Percentiles rank a stretch among this genome's conserved stretches.
Evolutionary conservation across 1,140 invertebrate genomes (phyloP).

Genomic region (Drosophila sucinea): DNA sequence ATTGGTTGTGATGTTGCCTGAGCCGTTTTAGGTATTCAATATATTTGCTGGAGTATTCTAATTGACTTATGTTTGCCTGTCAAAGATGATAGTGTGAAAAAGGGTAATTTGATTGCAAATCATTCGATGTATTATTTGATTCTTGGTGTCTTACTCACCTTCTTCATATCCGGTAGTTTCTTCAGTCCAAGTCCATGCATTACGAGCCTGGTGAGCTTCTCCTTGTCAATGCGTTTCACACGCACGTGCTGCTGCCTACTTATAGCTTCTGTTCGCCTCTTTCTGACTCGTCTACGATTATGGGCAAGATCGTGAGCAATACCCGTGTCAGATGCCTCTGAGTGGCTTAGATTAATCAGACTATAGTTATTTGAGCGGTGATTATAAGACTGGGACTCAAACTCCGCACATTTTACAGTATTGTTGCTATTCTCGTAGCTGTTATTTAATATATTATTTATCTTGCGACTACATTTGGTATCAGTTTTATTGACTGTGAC

Average conservation of each 20-base stretch:
- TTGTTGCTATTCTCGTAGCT: background rate
- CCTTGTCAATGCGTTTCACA: conserved; percentile 36
- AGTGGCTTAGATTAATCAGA: conserved; percentile 66
- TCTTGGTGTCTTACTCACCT: conserved; percentile 42
- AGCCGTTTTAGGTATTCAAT: conserved; percentile 67
- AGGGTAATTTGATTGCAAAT: background rate
- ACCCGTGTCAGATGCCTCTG: background rate
- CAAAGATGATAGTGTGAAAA: conserved; percentile 34
- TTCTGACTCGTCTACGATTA: conserved; percentile 4
- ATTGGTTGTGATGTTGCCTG: conserved; percentile 14
- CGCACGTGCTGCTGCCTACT: conserved; percentile 10
- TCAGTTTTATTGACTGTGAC: conserved; percentile 16
- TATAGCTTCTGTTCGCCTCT: background rate
- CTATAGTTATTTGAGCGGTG: conserved; percentile 49
- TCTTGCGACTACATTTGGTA: conserved; percentile 16
- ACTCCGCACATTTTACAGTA: conserved; percentile 11
- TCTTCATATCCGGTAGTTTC: conserved; percentile 68
- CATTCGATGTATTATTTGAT: too few relatives aligned
- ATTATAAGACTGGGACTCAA: conserved; percentile 18
- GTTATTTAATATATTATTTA: conserved; percentile 7
- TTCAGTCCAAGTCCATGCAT: conserved; percentile 67
- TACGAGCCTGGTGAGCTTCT: conserved; percentile 55
- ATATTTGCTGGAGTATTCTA: conserved; percentile 78
- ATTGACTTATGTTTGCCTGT: conserved; percentile 78
- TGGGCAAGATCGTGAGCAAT: background rate